Conservation (phyloP, 2,888 invertebrate genomes). For the Acanthosepion esculentum region DNA sequence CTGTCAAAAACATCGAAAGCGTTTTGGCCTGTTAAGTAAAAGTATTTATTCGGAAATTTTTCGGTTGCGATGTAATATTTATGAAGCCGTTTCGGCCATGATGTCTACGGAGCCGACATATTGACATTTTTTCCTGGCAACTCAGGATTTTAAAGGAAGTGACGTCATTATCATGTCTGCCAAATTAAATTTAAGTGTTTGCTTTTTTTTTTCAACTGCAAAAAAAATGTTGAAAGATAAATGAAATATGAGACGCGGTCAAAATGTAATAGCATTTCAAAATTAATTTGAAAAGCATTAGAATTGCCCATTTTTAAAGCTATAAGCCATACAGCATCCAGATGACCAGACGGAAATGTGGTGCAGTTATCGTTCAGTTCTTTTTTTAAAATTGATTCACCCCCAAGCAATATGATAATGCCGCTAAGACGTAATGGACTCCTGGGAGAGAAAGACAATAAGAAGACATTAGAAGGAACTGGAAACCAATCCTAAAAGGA, state of each 20-base stretch:
- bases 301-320: too few relatives aligned
- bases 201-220: background rate
- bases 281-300: too few relatives aligned
- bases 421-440: too few relatives aligned
- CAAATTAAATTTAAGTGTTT: background rate
- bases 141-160: background rate
- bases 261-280: too few relatives aligned
- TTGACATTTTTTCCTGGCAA: background rate
- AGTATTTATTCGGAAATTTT: background rate
- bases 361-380: too few relatives aligned
- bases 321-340: too few relatives aligned
- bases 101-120: background rate
- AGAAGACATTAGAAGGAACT: too few relatives aligned
- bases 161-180: background rate
- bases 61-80: background rate
- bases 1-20: background rate
- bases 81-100: background rate
- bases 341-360: too few relatives aligned
- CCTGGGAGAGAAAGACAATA: too few relatives aligned
- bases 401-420: too few relatives aligned
- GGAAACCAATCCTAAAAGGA: too few relatives aligned
- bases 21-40: background rate
- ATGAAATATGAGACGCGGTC: background rate
- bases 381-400: too few relatives aligned
- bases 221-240: background rate